Evolutionary conservation across 2,113 vertebrate genomes (phyloP), one percentile per base, ranked within the genome.

Genomic region (Corythoichthys haematopterus): DNA sequence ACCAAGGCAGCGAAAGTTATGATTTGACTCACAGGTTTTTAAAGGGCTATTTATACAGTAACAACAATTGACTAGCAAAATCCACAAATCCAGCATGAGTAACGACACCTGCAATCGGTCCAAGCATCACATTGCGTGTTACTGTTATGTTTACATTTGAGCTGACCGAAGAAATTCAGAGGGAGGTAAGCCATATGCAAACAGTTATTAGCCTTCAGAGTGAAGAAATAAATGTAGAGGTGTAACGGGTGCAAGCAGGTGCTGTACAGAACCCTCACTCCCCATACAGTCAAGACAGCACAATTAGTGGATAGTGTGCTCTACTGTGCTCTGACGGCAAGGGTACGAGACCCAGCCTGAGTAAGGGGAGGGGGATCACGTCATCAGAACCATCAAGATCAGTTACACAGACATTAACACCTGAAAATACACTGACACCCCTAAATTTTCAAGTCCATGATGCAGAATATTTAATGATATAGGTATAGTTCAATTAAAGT

Each of bases 71-170:
- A 72, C 71, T 64, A 84, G 71, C 80, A 84, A 77, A 61, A 77
- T 84, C 78, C 76, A 82, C 77, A 82, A 80, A 79, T 64, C 66
- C 53, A 15, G 66, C 68, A n/a, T 71, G 73, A 79, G 86, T 75
- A 77, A 76, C 72, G 85, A 83, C 81, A 87, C 88, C 77, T 86
- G 86, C 15, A 65, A 75, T 80, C 70, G 51, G 66, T 84, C 83
- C 83, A 87, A 85, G 79, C 75, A 82, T 84, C 80, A 86, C 86
- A 84, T 69, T 35, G 59, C 70, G 48, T 28, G 33, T 52, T 76
- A 69, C 50, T 59, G 0, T 50, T 38, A 53, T 83, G 76, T 85
- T 90, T 85, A 81, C 71, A 73, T 80, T 83, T 70, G 47, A 67
- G 67, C 43, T 55, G 75, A 68, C 56, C 69, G 10, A 4, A 70